Percentiles rank a stretch among this genome's conserved stretches.
Conservation (phyloP, 2,797 vertebrate species). For the Halcyon smyrnensis region DNA sequence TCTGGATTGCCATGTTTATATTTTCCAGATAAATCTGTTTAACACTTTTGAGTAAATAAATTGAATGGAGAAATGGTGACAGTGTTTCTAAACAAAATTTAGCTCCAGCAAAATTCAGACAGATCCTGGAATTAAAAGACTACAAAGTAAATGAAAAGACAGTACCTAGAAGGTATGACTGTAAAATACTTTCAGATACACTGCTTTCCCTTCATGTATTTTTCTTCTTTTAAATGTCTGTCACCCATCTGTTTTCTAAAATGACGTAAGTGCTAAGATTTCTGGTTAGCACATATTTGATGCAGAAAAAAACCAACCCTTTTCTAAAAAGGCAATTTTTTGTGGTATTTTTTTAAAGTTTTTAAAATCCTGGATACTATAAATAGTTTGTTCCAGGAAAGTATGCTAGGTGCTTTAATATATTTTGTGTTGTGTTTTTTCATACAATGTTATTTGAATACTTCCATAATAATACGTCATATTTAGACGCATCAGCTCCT, state of each 20-base stretch:
- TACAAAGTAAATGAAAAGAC: background rate
- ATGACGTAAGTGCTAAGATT: background rate
- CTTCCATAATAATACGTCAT: constrained; percentile 8
- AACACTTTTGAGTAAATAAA: background rate
- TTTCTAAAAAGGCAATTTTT: background rate
- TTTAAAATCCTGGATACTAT: background rate
- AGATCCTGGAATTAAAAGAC: background rate
- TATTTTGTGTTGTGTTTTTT: constrained; percentile 41
- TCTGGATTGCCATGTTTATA: background rate
- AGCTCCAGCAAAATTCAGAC: background rate
- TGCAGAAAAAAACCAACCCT: background rate
- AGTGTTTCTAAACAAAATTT: background rate
- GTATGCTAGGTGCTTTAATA: constrained; percentile 24
- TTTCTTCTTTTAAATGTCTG: background rate
- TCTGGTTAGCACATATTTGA: background rate
- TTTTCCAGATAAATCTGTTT: background rate
- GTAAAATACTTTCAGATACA: background rate
- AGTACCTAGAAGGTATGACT: background rate
- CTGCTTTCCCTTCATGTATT: background rate
- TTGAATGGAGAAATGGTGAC: background rate
- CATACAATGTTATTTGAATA: background rate
- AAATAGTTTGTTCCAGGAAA: constrained; percentile 11
- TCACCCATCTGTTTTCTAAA: background rate
- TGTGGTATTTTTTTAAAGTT: background rate
- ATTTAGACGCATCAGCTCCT: constrained; percentile 40